Conservation (phyloP, 2,888 invertebrate genomes). For the Sphaerolaimus hirsutus region DNA sequence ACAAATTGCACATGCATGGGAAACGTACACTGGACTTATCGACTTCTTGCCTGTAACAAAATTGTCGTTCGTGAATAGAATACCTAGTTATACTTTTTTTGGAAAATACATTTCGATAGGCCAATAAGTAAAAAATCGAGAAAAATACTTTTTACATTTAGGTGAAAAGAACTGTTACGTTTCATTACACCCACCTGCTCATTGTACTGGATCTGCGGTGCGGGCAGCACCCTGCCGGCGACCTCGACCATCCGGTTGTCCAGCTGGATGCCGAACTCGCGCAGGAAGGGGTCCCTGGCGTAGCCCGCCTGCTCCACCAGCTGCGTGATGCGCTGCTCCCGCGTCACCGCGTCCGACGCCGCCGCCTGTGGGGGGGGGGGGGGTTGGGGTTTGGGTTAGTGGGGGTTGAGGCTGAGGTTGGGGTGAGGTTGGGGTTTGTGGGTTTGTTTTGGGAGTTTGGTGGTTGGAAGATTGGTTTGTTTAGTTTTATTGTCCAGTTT, state of each 20-base stretch:
- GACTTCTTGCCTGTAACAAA: neutral
- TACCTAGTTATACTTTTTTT: neutral
- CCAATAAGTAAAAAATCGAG: too few species aligned
- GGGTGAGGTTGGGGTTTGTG: too few species aligned
- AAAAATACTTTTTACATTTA: too few species aligned
- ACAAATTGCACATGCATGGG: too few species aligned
- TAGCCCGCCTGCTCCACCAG: conserved; percentile 15
- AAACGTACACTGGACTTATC: too few species aligned
- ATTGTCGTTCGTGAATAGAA: neutral
- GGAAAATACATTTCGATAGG: neutral
- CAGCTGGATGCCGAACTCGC: conserved; percentile 5
- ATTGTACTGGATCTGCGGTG: conserved; percentile 16
- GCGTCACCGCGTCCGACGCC: conserved; percentile 16
- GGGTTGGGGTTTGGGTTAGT: too few species aligned
- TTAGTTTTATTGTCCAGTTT: too few species aligned
- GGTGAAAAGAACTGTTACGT: too few species aligned
- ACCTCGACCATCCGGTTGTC: conserved; percentile 15
- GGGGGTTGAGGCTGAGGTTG: too few species aligned
- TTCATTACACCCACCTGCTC: too few species aligned
- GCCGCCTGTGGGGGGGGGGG: conserved; percentile 15
- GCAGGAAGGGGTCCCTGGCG: conserved; percentile 11
- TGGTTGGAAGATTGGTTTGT: too few species aligned
- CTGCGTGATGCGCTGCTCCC: conserved; percentile 13
- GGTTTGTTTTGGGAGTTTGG: too few species aligned
- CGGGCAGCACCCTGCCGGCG: conserved; percentile 15